Evolutionary conservation across 2,888 invertebrate species (phyloP).

Genomic region (Thelaira solivaga): DNA sequence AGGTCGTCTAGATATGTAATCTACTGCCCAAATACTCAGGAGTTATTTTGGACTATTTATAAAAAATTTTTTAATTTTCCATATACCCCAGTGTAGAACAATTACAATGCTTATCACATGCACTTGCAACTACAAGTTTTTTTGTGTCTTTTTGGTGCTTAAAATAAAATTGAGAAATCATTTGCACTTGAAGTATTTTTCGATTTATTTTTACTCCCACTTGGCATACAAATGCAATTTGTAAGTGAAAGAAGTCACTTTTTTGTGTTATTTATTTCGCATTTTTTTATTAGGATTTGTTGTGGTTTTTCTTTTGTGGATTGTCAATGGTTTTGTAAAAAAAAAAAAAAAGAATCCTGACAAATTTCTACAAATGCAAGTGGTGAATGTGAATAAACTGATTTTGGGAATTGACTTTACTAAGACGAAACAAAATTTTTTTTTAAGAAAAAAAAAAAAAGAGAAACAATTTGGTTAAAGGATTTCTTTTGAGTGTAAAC

Average conservation of each 20-base stretch:
- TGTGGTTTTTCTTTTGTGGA: neutral
- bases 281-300: neutral
- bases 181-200: slow-evolving; percentile 36
- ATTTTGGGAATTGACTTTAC: neutral
- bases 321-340: slow-evolving; percentile 26
- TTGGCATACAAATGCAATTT: slow-evolving; percentile 1
- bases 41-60: no score
- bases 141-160: slow-evolving; percentile 8
- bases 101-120: slow-evolving; percentile 2
- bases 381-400: slow-evolving; percentile 3
- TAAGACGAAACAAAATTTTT: neutral
- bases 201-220: slow-evolving; percentile 21
- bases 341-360: no score
- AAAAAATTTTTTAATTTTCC: no score
- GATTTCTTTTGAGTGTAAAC: neutral
- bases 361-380: slow-evolving; percentile 18
- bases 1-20: no score
- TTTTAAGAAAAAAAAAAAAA: neutral
- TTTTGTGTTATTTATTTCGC: neutral
- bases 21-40: no score
- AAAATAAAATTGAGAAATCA: slow-evolving; percentile 40
- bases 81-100: no score
- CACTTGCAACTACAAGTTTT: neutral
- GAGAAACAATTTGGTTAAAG: neutral
- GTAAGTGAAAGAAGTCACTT: no score